Conservation (phyloP, 2,113 vertebrate genomes). For the Larimichthys polyactis region DNA sequence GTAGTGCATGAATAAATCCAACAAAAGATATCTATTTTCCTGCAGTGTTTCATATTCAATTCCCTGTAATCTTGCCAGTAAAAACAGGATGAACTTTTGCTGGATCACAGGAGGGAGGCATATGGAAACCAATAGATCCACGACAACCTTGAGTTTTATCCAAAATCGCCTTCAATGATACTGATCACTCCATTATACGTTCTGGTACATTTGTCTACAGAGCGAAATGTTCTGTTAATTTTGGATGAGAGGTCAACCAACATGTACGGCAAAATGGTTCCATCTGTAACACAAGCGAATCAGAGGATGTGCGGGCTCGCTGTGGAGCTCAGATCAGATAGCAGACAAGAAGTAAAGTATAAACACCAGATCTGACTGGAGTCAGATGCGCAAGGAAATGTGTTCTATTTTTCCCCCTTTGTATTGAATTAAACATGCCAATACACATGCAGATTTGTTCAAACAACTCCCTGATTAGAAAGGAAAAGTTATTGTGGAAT, state of each 20-base stretch:
- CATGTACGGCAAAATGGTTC: constrained; percentile 65
- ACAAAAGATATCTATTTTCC: constrained; percentile 26
- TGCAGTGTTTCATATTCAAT: constrained; percentile 52
- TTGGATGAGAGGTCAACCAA: constrained; percentile 53
- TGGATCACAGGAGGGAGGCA: constrained; percentile 61
- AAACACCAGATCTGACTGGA: constrained; percentile 55
- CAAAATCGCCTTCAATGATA: constrained; percentile 65
- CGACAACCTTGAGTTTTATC: constrained; percentile 56
- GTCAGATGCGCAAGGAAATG: constrained; percentile 29
- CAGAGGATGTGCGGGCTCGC: constrained; percentile 42
- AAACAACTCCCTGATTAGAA: not conserved
- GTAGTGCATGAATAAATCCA: constrained; percentile 27
- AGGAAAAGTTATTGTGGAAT: not conserved
- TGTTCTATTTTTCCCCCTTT: constrained; percentile 16
- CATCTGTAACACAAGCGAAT: constrained; percentile 54
- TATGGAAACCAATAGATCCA: constrained; percentile 70
- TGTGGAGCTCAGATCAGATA: constrained; percentile 62
- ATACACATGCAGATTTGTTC: constrained; percentile 16
- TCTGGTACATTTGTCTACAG: constrained; percentile 58
- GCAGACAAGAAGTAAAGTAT: constrained; percentile 43
- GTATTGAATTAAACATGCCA: constrained; percentile 29
- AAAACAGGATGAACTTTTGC: constrained; percentile 66
- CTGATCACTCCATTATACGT: constrained; percentile 51
- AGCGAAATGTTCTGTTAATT: constrained; percentile 53
- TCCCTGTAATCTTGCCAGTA: constrained; percentile 64